These are phyloP conservation scores for Melinaea menophilus DNA, from an alignment of 2,888 invertebrate species.

Conservation along the genomic window DNA sequence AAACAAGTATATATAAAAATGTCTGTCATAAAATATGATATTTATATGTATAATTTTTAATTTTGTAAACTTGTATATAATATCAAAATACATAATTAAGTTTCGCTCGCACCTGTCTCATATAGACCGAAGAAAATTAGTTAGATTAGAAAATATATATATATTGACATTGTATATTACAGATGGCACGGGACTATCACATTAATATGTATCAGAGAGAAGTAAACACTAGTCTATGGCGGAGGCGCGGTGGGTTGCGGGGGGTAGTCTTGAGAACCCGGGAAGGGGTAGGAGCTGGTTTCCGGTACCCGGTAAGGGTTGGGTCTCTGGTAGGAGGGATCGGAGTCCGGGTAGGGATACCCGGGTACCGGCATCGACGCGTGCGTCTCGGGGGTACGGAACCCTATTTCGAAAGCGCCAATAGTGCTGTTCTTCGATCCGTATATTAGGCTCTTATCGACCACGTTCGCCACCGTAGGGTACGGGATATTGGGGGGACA, in stretches of 20 bases:
- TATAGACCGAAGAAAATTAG: no score
- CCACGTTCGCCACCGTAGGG: constrained; percentile 12
- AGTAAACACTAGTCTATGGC: neutral
- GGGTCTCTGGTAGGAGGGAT: constrained; percentile 13
- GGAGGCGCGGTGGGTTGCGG: neutral
- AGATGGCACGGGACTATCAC: no score
- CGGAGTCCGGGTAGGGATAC: constrained; percentile 8
- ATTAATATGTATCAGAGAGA: no score
- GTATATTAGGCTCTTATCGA: constrained; percentile 10
- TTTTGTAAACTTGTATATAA: no score
- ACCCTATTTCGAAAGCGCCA: constrained; percentile 17
- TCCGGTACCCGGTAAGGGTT: neutral
- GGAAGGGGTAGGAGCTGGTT: neutral
- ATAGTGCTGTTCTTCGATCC: constrained; percentile 19
- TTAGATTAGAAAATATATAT: no score
- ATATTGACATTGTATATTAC: no score
- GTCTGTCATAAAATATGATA: no score
- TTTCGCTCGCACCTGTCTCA: no score
- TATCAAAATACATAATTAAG: no score
- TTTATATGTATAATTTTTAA: no score
- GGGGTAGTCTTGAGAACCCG: neutral
- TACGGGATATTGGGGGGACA: constrained; percentile 31
- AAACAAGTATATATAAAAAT: no score
- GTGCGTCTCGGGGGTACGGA: constrained; percentile 2
- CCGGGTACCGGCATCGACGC: constrained; percentile 9